Base-by-base conservation (phyloP, 2,113 vertebrate genomes). In the Oncorhynchus masou region DNA sequence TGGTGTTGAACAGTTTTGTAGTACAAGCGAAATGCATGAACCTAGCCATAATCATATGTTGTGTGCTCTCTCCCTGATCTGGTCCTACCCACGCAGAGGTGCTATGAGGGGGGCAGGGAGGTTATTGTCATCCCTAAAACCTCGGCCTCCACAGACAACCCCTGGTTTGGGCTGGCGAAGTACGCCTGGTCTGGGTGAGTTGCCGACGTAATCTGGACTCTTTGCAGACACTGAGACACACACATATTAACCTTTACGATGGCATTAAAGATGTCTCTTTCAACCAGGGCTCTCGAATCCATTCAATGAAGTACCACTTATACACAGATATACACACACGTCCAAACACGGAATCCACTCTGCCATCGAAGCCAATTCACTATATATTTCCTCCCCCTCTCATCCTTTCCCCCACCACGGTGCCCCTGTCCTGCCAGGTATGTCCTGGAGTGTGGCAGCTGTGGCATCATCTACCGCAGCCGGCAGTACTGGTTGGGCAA, bases 401-500 rank as follows among this genome's bases (percentile, higher is more conserved):
- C 39, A 7, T n/a, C 12, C 64, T 66, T n/a, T 27, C 64, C 11
- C 8, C 39, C 8, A 39, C 51, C 60, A 45, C 39, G 19, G 22
- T 16, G 62, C 25, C 20, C 29, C 69, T 24, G 16, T 45, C 3
- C 48, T 31, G 59, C 27, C 86, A 95, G 94, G 13, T 95, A 91
- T n/a, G 94, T 95, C 70, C 75, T 95, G 85, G 94, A 95, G 88
- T 95, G 94, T 79, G 80, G 82, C 1, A 92, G 87, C 83, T 95
- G 94, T 76, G 94, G 94, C 6, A 94, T 95, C 1, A 95, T 95
- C 85, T 95, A 94, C 86, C 92, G 94, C 66, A 95, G 94, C 80
- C 88, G 94, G 66, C 94, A 95, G 89, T 94, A 93, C 91, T 95
- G 94, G 94, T 62, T 93, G 87, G 93, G 94, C 24, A 95, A 95